phyloP scores from a whole-genome alignment of 1,140 invertebrate genomes.

The Lineus longissimus region DNA sequence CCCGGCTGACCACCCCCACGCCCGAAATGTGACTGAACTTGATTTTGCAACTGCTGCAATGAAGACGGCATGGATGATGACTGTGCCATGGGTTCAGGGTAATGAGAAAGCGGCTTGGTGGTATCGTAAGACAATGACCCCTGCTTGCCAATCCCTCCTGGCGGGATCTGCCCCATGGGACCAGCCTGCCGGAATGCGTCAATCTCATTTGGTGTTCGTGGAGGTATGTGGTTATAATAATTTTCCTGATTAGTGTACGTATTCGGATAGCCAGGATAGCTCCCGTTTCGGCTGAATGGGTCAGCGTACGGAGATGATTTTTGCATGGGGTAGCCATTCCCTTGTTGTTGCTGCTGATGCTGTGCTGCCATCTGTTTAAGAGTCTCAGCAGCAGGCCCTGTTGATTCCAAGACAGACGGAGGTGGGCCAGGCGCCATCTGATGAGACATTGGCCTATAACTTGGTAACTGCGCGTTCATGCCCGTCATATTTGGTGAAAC shows the following conservation, averaged over 20 bases:
- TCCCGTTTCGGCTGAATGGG: slow-evolving; percentile 15
- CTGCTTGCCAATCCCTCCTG: slow-evolving; percentile 17
- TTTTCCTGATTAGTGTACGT: background rate
- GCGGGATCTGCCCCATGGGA: background rate
- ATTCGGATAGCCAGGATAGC: slow-evolving; percentile 12
- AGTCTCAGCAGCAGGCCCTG: slow-evolving; percentile 83
- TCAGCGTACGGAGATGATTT: slow-evolving; percentile 31
- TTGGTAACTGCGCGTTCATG: background rate
- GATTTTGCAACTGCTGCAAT: slow-evolving; percentile 51
- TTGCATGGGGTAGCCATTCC: slow-evolving; percentile 51
- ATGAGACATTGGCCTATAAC: slow-evolving; percentile 24
- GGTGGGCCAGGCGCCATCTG: slow-evolving; percentile 27
- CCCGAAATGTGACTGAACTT: slow-evolving; percentile 46
- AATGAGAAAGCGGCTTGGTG: slow-evolving; percentile 49
- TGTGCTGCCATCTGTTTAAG: slow-evolving; percentile 94
- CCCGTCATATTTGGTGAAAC: background rate
- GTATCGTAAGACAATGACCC: slow-evolving; percentile 28
- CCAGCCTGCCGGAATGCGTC: background rate
- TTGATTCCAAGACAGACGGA: slow-evolving; percentile 20
- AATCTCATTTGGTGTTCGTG: slow-evolving; percentile 1
- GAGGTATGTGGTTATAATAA: background rate
- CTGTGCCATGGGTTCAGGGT: slow-evolving; percentile 24
- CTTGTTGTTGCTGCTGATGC: slow-evolving; percentile 80
- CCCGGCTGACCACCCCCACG: background rate
- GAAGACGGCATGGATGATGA: slow-evolving; percentile 34